Evolutionary conservation across 2,113 vertebrate genomes (phyloP).

Genomic region (Cyphomyrus discorhynchus): DNA sequence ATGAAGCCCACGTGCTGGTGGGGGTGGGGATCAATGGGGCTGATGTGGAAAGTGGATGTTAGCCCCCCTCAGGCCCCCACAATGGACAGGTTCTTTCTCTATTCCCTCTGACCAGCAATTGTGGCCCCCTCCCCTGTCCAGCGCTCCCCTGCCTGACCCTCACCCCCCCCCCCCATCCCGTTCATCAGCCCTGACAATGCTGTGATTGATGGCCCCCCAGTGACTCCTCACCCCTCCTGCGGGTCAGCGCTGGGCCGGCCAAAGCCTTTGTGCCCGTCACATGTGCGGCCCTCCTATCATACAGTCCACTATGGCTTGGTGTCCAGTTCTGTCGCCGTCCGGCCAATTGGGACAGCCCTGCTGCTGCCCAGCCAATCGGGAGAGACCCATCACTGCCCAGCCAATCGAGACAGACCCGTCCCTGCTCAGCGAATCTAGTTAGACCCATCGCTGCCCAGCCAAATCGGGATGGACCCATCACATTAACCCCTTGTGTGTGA

Average conservation of each 20-base stretch:
- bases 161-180: neutral
- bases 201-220: conserved; percentile 22
- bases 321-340: neutral
- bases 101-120: neutral
- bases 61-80: neutral
- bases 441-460: neutral
- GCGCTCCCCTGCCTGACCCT: neutral
- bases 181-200: conserved; percentile 1
- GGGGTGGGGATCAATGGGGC: neutral
- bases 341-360: neutral
- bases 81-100: neutral
- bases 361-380: neutral
- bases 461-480: neutral
- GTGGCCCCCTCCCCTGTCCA: neutral
- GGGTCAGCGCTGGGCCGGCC: neutral
- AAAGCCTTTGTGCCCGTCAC: neutral
- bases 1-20: neutral
- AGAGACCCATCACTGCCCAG: neutral
- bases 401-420: neutral
- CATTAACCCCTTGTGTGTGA: neutral
- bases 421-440: neutral
- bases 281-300: neutral
- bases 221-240: neutral
- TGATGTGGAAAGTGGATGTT: neutral
- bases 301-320: neutral